These are phyloP conservation scores for Phyllotreta striolata DNA, from an alignment of 2,888 invertebrate species.

Conservation along the genomic window DNA sequence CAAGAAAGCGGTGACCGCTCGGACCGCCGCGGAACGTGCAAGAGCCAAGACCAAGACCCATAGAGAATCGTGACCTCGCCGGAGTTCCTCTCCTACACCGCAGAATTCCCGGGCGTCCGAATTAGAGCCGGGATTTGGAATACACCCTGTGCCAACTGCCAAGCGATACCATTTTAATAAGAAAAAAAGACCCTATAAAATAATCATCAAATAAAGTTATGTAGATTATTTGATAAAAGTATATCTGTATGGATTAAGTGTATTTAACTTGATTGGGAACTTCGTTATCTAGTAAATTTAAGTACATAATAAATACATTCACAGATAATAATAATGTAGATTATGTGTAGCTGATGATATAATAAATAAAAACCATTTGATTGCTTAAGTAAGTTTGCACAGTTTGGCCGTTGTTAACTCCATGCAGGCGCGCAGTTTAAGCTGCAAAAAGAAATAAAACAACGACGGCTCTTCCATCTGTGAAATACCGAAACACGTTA, in stretches of 20 bases:
- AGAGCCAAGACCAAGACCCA: conserved; percentile 1
- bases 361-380: too few species aligned
- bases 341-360: too few species aligned
- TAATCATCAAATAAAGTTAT: too few species aligned
- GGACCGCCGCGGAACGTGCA: conserved; percentile 8
- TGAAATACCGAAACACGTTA: conserved; percentile 31
- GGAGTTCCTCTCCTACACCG: conserved; percentile 5
- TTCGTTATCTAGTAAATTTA: too few species aligned
- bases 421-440: background rate
- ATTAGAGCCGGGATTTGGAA: conserved; percentile 4
- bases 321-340: too few species aligned
- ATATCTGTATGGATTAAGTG: too few species aligned
- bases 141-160: background rate
- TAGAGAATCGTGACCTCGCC: conserved; percentile 12
- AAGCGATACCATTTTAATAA: background rate
- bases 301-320: too few species aligned
- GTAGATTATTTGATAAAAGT: too few species aligned
- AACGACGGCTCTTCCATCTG: conserved; percentile 25
- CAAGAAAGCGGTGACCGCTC: background rate
- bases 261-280: too few species aligned
- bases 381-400: too few species aligned
- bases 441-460: background rate
- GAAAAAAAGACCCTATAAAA: background rate
- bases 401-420: too few species aligned
- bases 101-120: conserved; percentile 7